These are phyloP conservation scores for Silurus lanzhouensis DNA, from an alignment of 2,797 vertebrate species.

Conservation along the genomic window DNA sequence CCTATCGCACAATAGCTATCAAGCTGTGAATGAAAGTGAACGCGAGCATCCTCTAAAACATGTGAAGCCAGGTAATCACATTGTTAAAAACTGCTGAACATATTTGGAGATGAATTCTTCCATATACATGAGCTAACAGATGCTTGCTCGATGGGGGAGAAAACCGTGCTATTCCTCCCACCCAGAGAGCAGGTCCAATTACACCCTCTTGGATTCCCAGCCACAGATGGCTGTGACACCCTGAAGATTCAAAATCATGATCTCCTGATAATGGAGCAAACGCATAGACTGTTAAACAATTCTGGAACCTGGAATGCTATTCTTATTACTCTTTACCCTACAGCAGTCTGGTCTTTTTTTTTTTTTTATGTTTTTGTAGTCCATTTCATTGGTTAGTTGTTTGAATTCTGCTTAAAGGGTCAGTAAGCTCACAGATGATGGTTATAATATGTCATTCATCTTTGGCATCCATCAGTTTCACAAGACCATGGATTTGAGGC, in stretches of 20 bases:
- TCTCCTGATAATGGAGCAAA: background rate
- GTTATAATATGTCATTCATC: background rate
- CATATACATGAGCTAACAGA: background rate
- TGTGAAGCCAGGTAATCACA: background rate
- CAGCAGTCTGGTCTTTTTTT: background rate
- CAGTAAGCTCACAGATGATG: background rate
- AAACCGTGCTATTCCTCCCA: background rate
- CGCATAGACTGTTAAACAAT: background rate
- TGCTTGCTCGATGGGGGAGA: background rate
- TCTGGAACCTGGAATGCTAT: no score
- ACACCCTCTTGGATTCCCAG: background rate
- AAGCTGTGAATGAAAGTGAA: background rate
- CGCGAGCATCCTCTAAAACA: background rate
- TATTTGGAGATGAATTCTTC: background rate
- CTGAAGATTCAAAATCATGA: background rate
- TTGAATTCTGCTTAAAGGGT: background rate
- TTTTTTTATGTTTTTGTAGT: background rate
- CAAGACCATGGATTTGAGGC: background rate
- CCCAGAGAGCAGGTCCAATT: constrained; percentile 16
- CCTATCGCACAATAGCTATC: background rate
- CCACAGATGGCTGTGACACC: background rate
- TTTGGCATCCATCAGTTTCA: background rate
- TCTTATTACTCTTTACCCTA: background rate
- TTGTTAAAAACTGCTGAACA: background rate
- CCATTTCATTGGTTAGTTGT: background rate